Evolutionary conservation across 1,140 invertebrate species (phyloP), one percentile per base, ranked within the genome.

Genomic region (Hylyphantes graminicola): DNA sequence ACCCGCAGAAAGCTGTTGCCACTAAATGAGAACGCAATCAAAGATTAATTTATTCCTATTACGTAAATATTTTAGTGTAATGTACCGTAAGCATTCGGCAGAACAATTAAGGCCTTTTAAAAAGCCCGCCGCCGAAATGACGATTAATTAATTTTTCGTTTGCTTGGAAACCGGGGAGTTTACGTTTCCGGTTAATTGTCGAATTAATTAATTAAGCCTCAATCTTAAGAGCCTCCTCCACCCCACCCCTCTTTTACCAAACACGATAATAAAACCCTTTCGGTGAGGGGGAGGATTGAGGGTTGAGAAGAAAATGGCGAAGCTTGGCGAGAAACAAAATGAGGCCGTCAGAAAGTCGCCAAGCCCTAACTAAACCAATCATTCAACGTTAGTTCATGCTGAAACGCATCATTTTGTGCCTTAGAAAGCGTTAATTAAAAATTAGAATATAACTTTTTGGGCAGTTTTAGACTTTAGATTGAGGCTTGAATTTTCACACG

Each of bases 161-260:
- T 81, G 79, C 79, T 63, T 73, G 79, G 79, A 81, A 81, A 81
- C 79, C 68, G 48, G 79, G 68, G 79, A 73, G 79, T 81, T 81
- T 81, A 81, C 79, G 79, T 81, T 81, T 81, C 79, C 79, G 79
- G 79, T 81, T 81, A 81, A 81, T 81, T 81, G 79, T 81, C 67
- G 79, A 81, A 81, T 81, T 81, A 81, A 81, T 81, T 81, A 81
- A 81, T 81, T 81, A 81, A 81, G 79, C 79, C 79, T 81, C 79
- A 81, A 81, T 81, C 79, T 81, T 73, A 81, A 70, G 59, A 73
- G 79, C 79, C 54, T 57, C 19, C 54, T 10, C 57, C 57, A 61
- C n/a, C 11, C 59, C 67, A 13, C 67, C 63, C 61, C 17, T 13
- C 35, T 35, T 35, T 35, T 35, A 35, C 35, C 55, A n/a, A 50